A percentile compares a stretch with the other conserved stretches of the same genome.
Conservation (phyloP, 2,888 invertebrate genomes). For the Bibio marci region DNA sequence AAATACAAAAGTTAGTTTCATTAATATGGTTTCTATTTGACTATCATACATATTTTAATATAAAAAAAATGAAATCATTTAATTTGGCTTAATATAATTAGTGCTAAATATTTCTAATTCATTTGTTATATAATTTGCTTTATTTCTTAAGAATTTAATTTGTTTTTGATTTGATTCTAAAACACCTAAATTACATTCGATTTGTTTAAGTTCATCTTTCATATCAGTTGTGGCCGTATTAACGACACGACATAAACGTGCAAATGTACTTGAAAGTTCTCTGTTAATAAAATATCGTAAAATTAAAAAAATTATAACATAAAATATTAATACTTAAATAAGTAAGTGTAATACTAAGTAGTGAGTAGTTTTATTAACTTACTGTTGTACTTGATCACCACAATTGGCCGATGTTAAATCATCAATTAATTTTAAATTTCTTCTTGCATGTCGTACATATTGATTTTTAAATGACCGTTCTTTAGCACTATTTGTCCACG, state of each 20-base stretch:
- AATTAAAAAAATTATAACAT: slow-evolving; percentile 3
- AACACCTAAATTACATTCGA: slow-evolving; percentile 52
- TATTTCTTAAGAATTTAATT: slow-evolving; percentile 74
- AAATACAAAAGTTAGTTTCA: too few relatives aligned
- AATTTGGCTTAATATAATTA: slow-evolving; percentile 68
- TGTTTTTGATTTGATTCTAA: slow-evolving; percentile 64
- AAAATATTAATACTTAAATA: slow-evolving; percentile 5
- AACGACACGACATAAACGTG: slow-evolving; percentile 79
- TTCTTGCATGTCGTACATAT: slow-evolving; percentile 82
- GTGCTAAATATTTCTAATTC: slow-evolving; percentile 85
- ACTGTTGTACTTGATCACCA: slow-evolving; percentile 93
- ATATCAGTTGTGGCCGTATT: slow-evolving; percentile 81
- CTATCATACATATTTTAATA: too few relatives aligned
- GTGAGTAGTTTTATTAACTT: slow-evolving; percentile 18
- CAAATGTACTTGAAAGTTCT: slow-evolving; percentile 86
- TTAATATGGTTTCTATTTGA: too few relatives aligned
- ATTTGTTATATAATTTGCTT: slow-evolving; percentile 80
- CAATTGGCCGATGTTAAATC: slow-evolving; percentile 95
- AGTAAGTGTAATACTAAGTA: background rate
- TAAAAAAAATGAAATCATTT: too few relatives aligned
- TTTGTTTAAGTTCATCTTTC: slow-evolving; percentile 59
- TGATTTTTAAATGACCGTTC: slow-evolving; percentile 88
- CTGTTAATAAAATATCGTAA: slow-evolving; percentile 30
- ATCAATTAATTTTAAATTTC: slow-evolving; percentile 84
- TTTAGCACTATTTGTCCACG: slow-evolving; percentile 95